Conservation (phyloP, 2,797 vertebrate species). For the Leuciscus waleckii region DNA sequence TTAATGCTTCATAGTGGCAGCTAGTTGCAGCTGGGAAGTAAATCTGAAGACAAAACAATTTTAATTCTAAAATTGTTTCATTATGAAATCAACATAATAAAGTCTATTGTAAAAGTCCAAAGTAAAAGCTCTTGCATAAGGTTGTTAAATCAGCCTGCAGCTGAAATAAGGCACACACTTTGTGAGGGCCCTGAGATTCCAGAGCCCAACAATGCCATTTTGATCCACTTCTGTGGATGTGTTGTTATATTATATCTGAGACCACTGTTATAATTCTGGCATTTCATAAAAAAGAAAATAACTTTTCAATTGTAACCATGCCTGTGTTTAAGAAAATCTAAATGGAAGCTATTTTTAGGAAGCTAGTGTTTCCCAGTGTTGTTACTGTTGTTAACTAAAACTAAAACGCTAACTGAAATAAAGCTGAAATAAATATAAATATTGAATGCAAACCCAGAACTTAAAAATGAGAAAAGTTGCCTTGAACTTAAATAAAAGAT, state of each 20-base stretch:
- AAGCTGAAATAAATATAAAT: neutral
- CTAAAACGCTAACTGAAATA: neutral
- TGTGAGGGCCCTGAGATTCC: neutral
- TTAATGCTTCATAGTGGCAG: neutral
- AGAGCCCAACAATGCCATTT: neutral
- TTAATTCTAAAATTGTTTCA: conserved; percentile 21
- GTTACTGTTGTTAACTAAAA: neutral
- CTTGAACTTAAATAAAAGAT: neutral
- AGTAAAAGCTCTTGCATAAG: conserved; percentile 36
- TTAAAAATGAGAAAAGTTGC: neutral
- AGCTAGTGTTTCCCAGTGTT: neutral
- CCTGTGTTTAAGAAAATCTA: neutral
- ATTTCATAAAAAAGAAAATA: neutral
- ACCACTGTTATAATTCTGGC: neutral
- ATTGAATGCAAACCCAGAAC: neutral
- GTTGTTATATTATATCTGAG: neutral
- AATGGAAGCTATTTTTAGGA: neutral
- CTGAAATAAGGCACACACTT: neutral
- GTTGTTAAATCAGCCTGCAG: conserved; percentile 2
- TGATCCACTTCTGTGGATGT: neutral
- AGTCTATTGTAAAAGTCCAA: conserved; percentile 22
- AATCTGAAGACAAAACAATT: neutral
- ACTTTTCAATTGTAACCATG: neutral
- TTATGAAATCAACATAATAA: conserved; percentile 15
- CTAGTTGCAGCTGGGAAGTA: neutral